Conservation (phyloP, 2,888 invertebrate genomes). For the Diaphora mendica region DNA sequence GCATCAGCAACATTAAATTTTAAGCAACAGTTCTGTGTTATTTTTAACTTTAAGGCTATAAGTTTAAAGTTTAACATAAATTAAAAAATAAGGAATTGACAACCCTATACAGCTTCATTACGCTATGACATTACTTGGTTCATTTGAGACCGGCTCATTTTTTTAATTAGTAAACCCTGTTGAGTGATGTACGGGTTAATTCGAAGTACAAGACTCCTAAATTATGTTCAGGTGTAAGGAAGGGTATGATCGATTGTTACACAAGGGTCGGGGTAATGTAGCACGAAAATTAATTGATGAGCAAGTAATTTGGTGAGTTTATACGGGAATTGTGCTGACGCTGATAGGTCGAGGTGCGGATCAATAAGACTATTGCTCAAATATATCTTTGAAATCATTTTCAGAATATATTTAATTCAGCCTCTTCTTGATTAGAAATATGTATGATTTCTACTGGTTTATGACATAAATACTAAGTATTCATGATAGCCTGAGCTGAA, state of each 20-base stretch:
- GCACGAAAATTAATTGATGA: conserved; percentile 15
- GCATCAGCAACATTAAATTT: too few relatives aligned
- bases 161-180: conserved; percentile 39
- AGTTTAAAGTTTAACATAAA: not conserved
- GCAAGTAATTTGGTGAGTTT: conserved; percentile 18
- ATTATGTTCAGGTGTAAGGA: conserved; percentile 23
- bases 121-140: conserved; percentile 57
- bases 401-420: not conserved
- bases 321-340: conserved; percentile 15
- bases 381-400: not conserved
- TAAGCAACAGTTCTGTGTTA: too few relatives aligned
- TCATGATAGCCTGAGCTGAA: too few relatives aligned
- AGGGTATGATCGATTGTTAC: conserved; percentile 22
- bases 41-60: too few relatives aligned
- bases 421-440: not conserved
- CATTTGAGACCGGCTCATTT: conserved; percentile 39
- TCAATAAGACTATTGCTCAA: not conserved
- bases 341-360: not conserved
- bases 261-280: conserved; percentile 10
- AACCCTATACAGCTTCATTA: conserved; percentile 39
- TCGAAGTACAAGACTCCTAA: conserved; percentile 17
- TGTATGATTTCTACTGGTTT: not conserved
- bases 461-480: not conserved
- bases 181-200: conserved; percentile 25
- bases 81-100: conserved; percentile 1